Conservation (phyloP, 1,140 invertebrate species). For the Drepana arcuata region DNA sequence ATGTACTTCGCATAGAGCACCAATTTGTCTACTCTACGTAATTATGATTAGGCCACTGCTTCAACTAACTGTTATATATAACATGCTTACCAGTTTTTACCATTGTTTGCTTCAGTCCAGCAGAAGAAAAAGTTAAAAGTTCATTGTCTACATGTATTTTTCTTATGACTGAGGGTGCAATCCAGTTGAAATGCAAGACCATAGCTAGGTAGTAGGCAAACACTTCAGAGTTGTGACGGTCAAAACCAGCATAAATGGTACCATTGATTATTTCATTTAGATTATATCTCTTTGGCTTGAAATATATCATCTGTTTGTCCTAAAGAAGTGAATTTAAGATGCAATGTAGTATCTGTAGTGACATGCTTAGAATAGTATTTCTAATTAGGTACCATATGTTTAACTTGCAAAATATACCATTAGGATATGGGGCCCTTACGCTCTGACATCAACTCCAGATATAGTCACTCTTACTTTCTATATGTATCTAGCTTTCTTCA, state of each 20-base stretch:
- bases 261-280: slow-evolving; percentile 83
- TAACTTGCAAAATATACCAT: no score
- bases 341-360: no score
- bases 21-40: no score
- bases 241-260: slow-evolving; percentile 88
- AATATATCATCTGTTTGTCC: slow-evolving; percentile 85
- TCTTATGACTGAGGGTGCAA: slow-evolving; percentile 85
- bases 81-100: slow-evolving; percentile 58
- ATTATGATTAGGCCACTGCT: no score
- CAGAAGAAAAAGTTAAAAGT: slow-evolving; percentile 79
- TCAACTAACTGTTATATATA: no score
- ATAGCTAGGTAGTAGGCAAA: slow-evolving; percentile 92
- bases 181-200: slow-evolving; percentile 83
- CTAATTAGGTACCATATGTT: no score
- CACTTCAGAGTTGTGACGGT: slow-evolving; percentile 95
- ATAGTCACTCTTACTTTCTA: no score
- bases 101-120: slow-evolving; percentile 76
- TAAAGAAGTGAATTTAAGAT: slow-evolving; percentile 44
- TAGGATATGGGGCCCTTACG: no score
- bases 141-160: slow-evolving; percentile 83
- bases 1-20: no score
- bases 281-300: slow-evolving; percentile 93
- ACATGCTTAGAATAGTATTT: no score
- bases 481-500: no score
- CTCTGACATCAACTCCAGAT: no score